Conservation (phyloP, 2,888 invertebrate genomes). For the Xanthia icteritia region DNA sequence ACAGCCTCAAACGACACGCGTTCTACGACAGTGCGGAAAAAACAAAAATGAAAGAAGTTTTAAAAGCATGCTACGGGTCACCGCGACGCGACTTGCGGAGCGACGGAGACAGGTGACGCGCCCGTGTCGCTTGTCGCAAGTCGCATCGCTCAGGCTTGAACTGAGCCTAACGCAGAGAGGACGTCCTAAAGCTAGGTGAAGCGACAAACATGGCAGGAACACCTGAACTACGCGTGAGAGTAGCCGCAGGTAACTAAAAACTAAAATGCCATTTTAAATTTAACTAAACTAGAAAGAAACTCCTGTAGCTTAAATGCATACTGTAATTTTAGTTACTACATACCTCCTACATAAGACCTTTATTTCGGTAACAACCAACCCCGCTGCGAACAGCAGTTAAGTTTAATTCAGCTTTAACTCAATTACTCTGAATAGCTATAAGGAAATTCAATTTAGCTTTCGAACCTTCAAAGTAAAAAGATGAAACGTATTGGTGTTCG, state of each 20-base stretch:
- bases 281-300: not conserved
- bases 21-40: not conserved
- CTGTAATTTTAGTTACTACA: not conserved
- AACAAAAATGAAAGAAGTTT: not conserved
- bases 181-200: not conserved
- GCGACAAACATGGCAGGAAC: not conserved
- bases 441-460: slow-evolving; percentile 57
- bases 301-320: not conserved
- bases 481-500: slow-evolving; percentile 35
- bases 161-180: not conserved
- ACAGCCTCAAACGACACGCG: not conserved
- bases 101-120: not conserved
- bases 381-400: not conserved
- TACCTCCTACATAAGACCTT: not conserved
- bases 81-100: not conserved
- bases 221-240: not conserved
- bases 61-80: not conserved
- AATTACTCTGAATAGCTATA: slow-evolving; percentile 21
- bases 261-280: not conserved
- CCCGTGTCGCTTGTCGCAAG: not conserved
- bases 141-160: not conserved
- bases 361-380: not conserved
- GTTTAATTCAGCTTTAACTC: slow-evolving; percentile 26
- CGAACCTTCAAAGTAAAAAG: slow-evolving; percentile 42
- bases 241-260: not conserved